phyloP scores from a whole-genome alignment of 1,140 invertebrate genomes.

The Cherax quadricarinatus region DNA sequence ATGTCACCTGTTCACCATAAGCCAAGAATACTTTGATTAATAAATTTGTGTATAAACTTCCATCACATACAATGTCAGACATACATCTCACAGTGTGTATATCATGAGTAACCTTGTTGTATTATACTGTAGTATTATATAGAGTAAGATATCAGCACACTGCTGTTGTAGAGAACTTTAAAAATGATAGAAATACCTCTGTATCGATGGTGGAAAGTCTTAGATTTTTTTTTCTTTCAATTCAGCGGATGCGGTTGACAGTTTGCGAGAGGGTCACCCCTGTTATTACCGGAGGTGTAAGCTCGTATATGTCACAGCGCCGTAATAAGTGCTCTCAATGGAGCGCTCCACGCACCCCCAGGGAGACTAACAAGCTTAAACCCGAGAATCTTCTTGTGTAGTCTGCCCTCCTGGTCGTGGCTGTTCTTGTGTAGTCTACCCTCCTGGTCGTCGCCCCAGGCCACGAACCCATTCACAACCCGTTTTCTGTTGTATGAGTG shows the following conservation, averaged over 20 bases:
- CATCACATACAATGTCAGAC: no score
- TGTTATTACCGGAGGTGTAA: conserved; percentile 41
- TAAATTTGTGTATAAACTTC: no score
- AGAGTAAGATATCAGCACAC: no score
- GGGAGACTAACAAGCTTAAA: conserved; percentile 66
- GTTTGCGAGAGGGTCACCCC: conserved; percentile 21
- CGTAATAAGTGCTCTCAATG: conserved; percentile 61
- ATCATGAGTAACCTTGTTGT: no score
- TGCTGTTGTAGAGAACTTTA: background rate
- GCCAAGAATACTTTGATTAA: no score
- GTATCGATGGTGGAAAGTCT: no score
- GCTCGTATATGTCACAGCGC: conserved; percentile 56
- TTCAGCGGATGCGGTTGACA: background rate
- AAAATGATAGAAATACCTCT: background rate
- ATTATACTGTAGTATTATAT: no score
- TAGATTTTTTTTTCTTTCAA: no score
- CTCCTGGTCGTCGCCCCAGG: conserved; percentile 9
- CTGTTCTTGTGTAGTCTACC: background rate
- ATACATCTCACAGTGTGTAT: no score
- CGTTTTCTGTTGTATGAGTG: conserved; percentile 55
- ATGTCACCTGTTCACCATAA: no score
- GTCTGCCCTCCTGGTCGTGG: background rate
- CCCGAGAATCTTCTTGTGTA: conserved; percentile 49
- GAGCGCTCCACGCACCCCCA: conserved; percentile 11
- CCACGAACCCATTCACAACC: conserved; percentile 58